A percentile compares a stretch with the other conserved stretches of the same genome.
phyloP scores from a whole-genome alignment of 2,888 invertebrate species.

The Xestia xanthographa region DNA sequence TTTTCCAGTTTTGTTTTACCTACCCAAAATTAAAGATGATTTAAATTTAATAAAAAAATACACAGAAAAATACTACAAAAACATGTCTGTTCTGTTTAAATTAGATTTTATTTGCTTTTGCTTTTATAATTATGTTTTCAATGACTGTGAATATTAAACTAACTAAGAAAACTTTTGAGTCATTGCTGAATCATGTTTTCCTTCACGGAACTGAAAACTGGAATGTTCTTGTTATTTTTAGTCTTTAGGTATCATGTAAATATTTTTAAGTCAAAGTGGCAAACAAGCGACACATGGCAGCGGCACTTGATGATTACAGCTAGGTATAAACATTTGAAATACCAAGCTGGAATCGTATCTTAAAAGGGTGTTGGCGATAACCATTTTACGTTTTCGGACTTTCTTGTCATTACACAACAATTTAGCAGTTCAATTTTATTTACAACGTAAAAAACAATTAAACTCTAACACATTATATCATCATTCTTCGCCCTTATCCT shows the following conservation, averaged over 20 bases:
- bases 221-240: conserved; percentile 1
- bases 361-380: neutral
- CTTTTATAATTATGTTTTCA: too few species aligned
- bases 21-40: too few species aligned
- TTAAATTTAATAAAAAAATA: neutral
- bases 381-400: neutral
- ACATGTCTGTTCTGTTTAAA: neutral
- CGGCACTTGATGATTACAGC: neutral
- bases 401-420: neutral
- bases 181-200: conserved; percentile 31
- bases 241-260: neutral
- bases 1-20: too few species aligned
- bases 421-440: neutral
- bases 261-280: neutral
- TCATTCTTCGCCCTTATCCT: neutral
- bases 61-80: neutral
- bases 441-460: neutral
- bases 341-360: neutral
- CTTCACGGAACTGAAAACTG: neutral
- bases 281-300: neutral
- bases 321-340: neutral
- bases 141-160: conserved; percentile 20
- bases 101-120: too few species aligned
- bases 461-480: neutral
- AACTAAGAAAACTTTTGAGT: conserved; percentile 34